Evolutionary conservation across 1,140 invertebrate genomes (phyloP), one percentile per base, ranked within the genome.

Genomic region (Micrasema minimum): DNA sequence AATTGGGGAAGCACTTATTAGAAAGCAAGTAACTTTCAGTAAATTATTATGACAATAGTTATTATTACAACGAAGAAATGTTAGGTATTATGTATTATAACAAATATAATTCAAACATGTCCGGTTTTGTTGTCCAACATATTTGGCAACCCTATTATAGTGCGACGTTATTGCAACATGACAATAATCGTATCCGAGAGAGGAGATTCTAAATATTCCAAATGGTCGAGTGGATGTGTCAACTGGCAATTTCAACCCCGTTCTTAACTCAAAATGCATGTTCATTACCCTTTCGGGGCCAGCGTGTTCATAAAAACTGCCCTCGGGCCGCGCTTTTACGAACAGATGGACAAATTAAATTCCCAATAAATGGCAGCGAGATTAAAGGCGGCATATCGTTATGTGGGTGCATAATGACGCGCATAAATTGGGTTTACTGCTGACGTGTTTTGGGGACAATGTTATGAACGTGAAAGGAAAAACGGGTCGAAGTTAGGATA

Each of bases 341-440:
- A 53, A 69, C 67, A 69, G 67, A 69, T 69, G 67, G 48, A 23
- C 51, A 59, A 61, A 69, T 69, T 69, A 69, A 59, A 69, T 59
- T 69, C 37, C 18, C 37, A 26, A 59, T 59, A 45, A 69, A 69
- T 46, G 55, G 16, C 12, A 45, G 43, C 16, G 38, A 45, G 67
- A 69, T 69, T 69, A 69, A 69, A 62, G 23, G 37, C 18, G n/a
- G 53, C 23, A 35, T 16, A 31, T n/a, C 26, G 26, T 14, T 57
- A 31, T 38, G 53, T 35, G 53, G 53, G 23, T 35, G 53, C 53
- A 57, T 57, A 57, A 57, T 57, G 20, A 57, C 14, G 14, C 26
- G 26, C 11, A 38, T 57, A 57, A 57, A 57, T 57, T 57, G 14
- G n/a, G 31, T 5, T 3, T 57, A 51, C 10, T 14, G 48, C 9